Percentiles rank a stretch among this genome's conserved stretches.
Evolutionary conservation across 2,797 vertebrate species (phyloP).

Genomic region (Peromyscus aztecus): DNA sequence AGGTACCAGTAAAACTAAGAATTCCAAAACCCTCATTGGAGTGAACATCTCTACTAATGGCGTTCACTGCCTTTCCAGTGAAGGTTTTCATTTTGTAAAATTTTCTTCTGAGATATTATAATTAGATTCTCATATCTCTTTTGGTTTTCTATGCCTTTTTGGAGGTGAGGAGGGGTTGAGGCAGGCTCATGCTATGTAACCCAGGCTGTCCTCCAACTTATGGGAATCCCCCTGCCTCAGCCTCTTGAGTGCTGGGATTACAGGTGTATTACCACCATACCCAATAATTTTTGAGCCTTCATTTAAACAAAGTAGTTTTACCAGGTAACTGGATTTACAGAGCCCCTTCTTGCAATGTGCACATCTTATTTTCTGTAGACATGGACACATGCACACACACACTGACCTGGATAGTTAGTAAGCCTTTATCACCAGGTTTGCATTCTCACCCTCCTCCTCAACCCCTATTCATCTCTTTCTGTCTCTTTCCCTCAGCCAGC

Average conservation of each 20-base stretch:
- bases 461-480: background rate
- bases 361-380: background rate
- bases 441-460: no score
- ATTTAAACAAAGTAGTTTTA: background rate
- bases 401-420: background rate
- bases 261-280: background rate
- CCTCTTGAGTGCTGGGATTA: background rate
- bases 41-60: background rate
- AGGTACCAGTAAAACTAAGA: background rate
- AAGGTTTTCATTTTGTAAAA: constrained; percentile 9
- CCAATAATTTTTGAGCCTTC: background rate
- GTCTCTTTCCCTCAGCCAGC: background rate
- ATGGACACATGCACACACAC: fast-evolving
- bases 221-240: background rate
- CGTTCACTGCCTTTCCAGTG: background rate
- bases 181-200: background rate
- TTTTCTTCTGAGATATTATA: constrained; percentile 1
- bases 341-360: background rate
- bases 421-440: background rate
- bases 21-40: constrained; percentile 2
- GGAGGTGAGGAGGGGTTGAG: background rate
- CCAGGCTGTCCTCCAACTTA: background rate
- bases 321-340: constrained; percentile 21
- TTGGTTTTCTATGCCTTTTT: background rate
- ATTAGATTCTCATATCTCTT: background rate